Percentiles rank a stretch among this genome's conserved stretches.
Conservation (phyloP, 2,888 invertebrate species). For the Lycophotia porphyrea region DNA sequence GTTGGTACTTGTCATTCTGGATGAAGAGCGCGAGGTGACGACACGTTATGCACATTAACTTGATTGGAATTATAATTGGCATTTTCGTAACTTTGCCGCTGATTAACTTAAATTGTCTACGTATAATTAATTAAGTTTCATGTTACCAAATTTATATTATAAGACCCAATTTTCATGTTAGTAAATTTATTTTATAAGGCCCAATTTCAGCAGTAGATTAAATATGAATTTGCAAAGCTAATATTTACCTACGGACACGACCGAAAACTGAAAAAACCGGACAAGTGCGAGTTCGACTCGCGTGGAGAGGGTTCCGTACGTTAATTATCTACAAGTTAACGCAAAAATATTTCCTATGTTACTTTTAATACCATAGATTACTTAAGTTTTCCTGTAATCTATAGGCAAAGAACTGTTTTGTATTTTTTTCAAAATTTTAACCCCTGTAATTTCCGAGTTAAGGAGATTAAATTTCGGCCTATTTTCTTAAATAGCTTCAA, state of each 20-base stretch:
- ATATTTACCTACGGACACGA: neutral
- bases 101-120: conserved; percentile 45
- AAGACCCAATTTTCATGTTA: conserved; percentile 41
- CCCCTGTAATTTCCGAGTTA: too few relatives aligned
- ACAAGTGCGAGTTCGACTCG: too few relatives aligned
- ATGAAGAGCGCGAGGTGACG: conserved; percentile 64
- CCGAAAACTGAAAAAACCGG: conserved; percentile 42
- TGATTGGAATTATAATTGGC: conserved; percentile 77
- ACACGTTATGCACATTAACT: conserved; percentile 77
- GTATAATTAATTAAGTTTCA: conserved; percentile 52
- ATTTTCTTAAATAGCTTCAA: too few relatives aligned
- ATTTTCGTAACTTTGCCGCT: conserved; percentile 63
- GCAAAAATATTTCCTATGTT: too few relatives aligned
- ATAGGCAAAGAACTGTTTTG: too few relatives aligned
- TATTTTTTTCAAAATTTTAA: too few relatives aligned
- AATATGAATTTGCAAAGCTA: conserved; percentile 33
- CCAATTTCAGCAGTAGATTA: conserved; percentile 38
- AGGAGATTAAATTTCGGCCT: too few relatives aligned
- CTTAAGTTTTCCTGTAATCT: too few relatives aligned
- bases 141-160: conserved; percentile 41
- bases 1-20: conserved; percentile 72
- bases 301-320: too few relatives aligned
- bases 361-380: too few relatives aligned
- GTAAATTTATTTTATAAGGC: conserved; percentile 35
- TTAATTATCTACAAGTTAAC: too few relatives aligned